These are phyloP conservation scores for Sicus ferrugineus DNA, from an alignment of 2,888 invertebrate species.

Conservation along the genomic window DNA sequence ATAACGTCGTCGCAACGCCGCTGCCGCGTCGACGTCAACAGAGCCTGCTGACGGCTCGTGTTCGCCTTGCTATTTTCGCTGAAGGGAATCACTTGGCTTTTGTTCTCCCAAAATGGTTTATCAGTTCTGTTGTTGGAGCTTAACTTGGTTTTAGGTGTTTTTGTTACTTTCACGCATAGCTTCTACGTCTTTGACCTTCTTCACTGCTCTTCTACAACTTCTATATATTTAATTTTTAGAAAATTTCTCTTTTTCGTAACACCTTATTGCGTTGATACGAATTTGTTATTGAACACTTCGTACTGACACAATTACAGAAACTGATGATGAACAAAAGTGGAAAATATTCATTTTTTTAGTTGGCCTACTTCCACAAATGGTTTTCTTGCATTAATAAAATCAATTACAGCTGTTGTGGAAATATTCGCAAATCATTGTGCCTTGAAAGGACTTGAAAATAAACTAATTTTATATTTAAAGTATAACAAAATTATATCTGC, in stretches of 20 bases:
- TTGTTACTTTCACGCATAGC: not conserved
- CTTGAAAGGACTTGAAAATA: slow-evolving; percentile 28
- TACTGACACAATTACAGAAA: slow-evolving; percentile 51
- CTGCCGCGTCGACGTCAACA: not conserved
- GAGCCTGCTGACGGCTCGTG: not conserved
- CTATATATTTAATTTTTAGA: slow-evolving; percentile 22
- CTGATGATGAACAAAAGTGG: slow-evolving; percentile 36
- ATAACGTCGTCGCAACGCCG: slow-evolving; percentile 7
- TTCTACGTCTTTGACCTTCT: slow-evolving; percentile 2
- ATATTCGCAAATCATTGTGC: slow-evolving; percentile 32
- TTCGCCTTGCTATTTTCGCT: not conserved
- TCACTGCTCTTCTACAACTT: slow-evolving; percentile 1
- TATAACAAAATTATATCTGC: slow-evolving; percentile 33
- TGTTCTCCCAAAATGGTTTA: slow-evolving; percentile 1
- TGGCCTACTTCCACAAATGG: slow-evolving; percentile 55
- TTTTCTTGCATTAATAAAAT: not conserved
- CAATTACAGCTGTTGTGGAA: slow-evolving; percentile 32
- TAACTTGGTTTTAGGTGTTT: slow-evolving; percentile 11
- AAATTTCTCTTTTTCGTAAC: slow-evolving; percentile 35
- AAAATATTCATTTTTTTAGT: slow-evolving; percentile 50
- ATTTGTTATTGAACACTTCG: slow-evolving; percentile 41
- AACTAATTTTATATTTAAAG: slow-evolving; percentile 34
- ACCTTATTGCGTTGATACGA: slow-evolving; percentile 32
- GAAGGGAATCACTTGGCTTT: not conserved
- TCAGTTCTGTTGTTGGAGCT: slow-evolving; percentile 3